These are phyloP conservation scores for Enteromius anoplus DNA, from an alignment of 2,797 vertebrate species.

Conservation along the genomic window DNA sequence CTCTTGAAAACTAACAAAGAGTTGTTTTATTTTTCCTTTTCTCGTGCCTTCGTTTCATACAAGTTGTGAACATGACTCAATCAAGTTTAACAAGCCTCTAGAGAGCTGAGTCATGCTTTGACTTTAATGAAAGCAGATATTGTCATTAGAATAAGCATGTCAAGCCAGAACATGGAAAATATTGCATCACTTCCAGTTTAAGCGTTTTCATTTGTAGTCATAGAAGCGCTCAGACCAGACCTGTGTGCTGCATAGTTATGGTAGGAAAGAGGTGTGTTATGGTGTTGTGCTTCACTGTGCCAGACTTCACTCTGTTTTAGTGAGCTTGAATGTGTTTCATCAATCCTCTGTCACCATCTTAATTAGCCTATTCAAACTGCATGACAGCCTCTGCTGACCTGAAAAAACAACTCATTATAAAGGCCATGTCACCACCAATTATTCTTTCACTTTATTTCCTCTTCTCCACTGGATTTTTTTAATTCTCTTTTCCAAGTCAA, in stretches of 20 bases:
- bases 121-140: constrained; percentile 42
- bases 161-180: constrained; percentile 1
- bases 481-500: constrained; percentile 11
- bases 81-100: constrained; percentile 45
- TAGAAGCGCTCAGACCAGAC: not conserved
- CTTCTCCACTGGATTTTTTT: not conserved
- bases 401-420: constrained; percentile 31
- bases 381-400: constrained; percentile 15
- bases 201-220: constrained; percentile 22
- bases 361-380: constrained; percentile 22
- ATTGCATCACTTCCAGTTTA: constrained; percentile 37
- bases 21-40: constrained; percentile 6
- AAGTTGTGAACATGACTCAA: constrained; percentile 51
- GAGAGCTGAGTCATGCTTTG: constrained; percentile 41
- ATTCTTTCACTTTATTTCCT: constrained; percentile 29
- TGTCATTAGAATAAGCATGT: constrained; percentile 11
- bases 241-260: constrained; percentile 1
- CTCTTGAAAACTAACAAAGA: constrained; percentile 12
- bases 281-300: not conserved
- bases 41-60: constrained; percentile 30
- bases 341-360: constrained; percentile 42
- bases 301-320: constrained; percentile 18
- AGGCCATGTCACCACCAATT: constrained; percentile 16
- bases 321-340: constrained; percentile 32
- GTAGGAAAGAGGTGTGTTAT: not conserved